A percentile compares a stretch with the other conserved stretches of the same genome.
phyloP scores from a whole-genome alignment of 37 sponge, comb jelly and placozoan genomes.

The Mnemiopsis leidyi region DNA sequence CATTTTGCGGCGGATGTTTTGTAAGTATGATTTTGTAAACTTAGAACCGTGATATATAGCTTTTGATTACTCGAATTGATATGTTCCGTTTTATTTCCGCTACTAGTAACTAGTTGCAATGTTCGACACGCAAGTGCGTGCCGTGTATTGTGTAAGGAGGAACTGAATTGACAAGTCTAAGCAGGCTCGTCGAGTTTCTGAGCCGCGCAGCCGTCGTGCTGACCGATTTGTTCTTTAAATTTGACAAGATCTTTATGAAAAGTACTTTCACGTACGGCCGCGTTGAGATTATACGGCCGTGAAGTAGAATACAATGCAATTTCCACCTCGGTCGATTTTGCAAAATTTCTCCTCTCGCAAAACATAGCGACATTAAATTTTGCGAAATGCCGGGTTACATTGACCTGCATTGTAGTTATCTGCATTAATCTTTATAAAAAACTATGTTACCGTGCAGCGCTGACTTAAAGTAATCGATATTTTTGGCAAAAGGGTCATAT shows the following conservation, averaged over 20 bases:
- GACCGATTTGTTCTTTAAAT: background rate
- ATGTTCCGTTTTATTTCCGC: background rate
- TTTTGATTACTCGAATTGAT: background rate
- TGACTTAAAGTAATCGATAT: too few species aligned
- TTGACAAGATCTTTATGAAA: background rate
- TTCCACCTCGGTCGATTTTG: too few species aligned
- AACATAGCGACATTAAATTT: too few species aligned
- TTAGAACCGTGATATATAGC: background rate
- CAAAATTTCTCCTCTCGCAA: too few species aligned
- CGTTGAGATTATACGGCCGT: too few species aligned
- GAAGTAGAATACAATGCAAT: too few species aligned
- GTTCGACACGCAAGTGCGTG: too few species aligned
- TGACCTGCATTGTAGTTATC: too few species aligned
- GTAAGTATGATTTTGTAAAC: constrained; percentile 61
- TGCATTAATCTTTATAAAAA: too few species aligned
- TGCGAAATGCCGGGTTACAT: too few species aligned
- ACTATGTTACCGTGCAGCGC: too few species aligned
- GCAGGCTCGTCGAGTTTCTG: background rate
- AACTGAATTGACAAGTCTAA: background rate
- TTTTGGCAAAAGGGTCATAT: too few species aligned
- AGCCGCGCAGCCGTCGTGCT: background rate
- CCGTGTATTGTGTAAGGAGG: background rate
- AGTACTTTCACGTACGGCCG: background rate
- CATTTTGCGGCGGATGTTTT: constrained; percentile 24
- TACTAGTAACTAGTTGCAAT: background rate